Evolutionary conservation across 1,140 invertebrate genomes (phyloP), one percentile per base, ranked within the genome.

Genomic region (Ephestia elutella): DNA sequence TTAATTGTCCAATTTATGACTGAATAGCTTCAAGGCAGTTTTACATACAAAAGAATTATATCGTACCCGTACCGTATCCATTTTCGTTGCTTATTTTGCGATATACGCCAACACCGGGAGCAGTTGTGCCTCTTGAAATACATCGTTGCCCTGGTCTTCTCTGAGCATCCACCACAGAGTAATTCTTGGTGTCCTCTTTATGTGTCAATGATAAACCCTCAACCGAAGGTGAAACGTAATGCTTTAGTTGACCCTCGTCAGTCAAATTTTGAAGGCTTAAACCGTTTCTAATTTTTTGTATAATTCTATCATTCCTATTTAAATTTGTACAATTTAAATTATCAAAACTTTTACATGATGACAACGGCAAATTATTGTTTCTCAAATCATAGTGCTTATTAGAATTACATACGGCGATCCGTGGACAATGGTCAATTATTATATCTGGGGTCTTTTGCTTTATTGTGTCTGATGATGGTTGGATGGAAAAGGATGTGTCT

Each of bases 321-420:
- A 53, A 56, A 11, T 75, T 70, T 49, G 71, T 80, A 7, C 79
- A 57, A 5, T 75, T 82, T 57, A 88, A 73, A 58, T 86, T 88
- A 62, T 88, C 86, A 53, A 86, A 80, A 70, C 86, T 88, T 64
- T 88, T 88, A 58, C 84, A 88, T 0, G 86, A 71, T 18, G 71
- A 65, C 48, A 88, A 63, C 5, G 70, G 53, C 11, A 80, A 49
- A 63, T 88, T 88, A 62, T 87, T 87, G 61, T 88, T 88, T 51
- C 76, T 70, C 30, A 85, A 65, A 58, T 87, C 81, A 55, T 85
- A 81, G 59, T 82, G 79, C 53, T 81, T 86, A 48, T 74, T 80
- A 1, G 78, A 70, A 62, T 87, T 81, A 49, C 80, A 86, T 5
- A 75, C 74, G 63, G 71, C 84, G 7, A 80, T 77, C 51, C 68